phyloP scores from a whole-genome alignment of 2,113 vertebrate genomes.

The Cariama cristata region DNA sequence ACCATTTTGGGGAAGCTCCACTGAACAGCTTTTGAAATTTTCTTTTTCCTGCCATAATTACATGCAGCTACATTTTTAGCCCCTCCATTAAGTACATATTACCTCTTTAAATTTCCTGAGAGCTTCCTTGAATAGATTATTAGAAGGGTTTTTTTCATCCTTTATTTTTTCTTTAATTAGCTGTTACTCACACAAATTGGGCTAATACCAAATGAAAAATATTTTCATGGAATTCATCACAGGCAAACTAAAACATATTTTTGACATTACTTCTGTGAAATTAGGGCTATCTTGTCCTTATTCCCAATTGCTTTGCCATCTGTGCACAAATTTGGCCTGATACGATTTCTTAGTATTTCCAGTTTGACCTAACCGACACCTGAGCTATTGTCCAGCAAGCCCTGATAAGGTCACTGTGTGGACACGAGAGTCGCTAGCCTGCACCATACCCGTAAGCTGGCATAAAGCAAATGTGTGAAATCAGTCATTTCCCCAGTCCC shows the following conservation, averaged over 20 bases:
- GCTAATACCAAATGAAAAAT: background rate
- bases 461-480: background rate
- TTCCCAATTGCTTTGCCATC: background rate
- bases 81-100: background rate
- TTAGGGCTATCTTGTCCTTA: background rate
- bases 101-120: background rate
- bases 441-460: background rate
- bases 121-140: background rate
- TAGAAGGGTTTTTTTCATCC: background rate
- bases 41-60: background rate
- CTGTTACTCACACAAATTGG: background rate
- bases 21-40: background rate
- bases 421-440: background rate
- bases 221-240: background rate
- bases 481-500: background rate
- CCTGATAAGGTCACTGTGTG: background rate
- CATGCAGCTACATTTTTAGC: background rate
- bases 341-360: background rate
- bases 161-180: background rate
- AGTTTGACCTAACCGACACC: background rate
- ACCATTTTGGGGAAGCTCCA: background rate
- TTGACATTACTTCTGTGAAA: background rate
- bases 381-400: background rate
- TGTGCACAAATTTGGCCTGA: background rate
- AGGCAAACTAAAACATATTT: background rate